A percentile compares a stretch with the other conserved stretches of the same genome.
phyloP scores from a whole-genome alignment of 2,888 invertebrate species.

The Netelia fuscicornis region DNA sequence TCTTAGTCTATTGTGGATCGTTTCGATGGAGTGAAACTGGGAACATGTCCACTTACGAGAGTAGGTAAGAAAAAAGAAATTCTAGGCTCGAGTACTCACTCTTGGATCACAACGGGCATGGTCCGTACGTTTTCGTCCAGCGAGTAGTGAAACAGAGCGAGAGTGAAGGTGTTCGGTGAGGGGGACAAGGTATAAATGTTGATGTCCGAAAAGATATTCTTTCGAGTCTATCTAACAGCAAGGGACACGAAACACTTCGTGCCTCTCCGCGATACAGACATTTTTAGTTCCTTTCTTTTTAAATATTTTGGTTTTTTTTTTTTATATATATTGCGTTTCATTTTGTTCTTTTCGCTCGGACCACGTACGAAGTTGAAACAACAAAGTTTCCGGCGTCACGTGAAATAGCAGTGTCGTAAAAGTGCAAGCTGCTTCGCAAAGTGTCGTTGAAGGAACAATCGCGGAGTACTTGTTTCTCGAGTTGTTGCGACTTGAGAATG shows the following conservation, averaged over 20 bases:
- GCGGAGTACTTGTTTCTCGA: conserved; percentile 12
- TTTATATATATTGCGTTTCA: not conserved
- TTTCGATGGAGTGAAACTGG: not conserved
- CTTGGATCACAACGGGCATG: conserved; percentile 3
- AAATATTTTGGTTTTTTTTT: conserved; percentile 1
- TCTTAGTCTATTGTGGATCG: not conserved
- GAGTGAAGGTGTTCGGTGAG: conserved; percentile 8
- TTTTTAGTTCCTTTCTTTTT: not conserved
- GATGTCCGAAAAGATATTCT: conserved; percentile 59
- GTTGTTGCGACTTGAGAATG: not conserved
- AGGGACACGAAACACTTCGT: conserved; percentile 29
- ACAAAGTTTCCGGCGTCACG: conserved; percentile 6
- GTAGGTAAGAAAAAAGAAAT: conserved; percentile 50
- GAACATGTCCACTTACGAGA: not conserved
- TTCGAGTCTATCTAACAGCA: conserved; percentile 56
- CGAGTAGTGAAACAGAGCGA: conserved; percentile 28
- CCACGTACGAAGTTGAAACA: conserved; percentile 4
- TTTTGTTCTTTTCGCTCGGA: not conserved
- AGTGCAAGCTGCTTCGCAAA: conserved; percentile 11
- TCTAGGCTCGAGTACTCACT: conserved; percentile 57
- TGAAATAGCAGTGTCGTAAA: not conserved
- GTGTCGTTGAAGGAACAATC: conserved; percentile 10
- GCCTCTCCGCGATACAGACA: not conserved
- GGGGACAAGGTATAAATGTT: conserved; percentile 77
- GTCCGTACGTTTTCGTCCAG: conserved; percentile 22